phyloP scores from a whole-genome alignment of 2,113 vertebrate species.

The Seriola quinqueradiata region DNA sequence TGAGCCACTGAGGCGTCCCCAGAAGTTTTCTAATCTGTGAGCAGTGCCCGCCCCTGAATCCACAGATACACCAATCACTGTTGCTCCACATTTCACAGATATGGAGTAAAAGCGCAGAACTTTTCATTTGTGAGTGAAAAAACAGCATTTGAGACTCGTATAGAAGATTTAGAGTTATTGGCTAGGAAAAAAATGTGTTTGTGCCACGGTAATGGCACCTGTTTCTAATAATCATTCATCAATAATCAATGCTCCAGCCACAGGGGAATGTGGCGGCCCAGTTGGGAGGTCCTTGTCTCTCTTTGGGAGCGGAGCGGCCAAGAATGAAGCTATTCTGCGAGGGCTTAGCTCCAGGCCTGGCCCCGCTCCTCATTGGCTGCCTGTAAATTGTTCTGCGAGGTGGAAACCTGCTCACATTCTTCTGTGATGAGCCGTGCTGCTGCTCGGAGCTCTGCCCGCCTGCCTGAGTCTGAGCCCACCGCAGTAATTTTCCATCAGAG shows the following conservation, averaged over 20 bases:
- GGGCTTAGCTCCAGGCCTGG: conserved; percentile 62
- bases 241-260: background rate
- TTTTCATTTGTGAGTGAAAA: too few relatives aligned
- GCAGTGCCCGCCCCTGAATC: too few relatives aligned
- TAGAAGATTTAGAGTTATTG: too few relatives aligned
- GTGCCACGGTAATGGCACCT: background rate
- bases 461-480: conserved; percentile 14
- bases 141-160: too few relatives aligned
- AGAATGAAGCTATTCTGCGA: conserved; percentile 68
- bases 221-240: conserved; percentile 1
- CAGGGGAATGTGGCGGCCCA: background rate
- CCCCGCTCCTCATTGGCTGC: conserved; percentile 63
- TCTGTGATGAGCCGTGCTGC: conserved; percentile 68
- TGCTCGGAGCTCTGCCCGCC: conserved; percentile 39
- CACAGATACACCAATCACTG: too few relatives aligned
- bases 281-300: conserved; percentile 31
- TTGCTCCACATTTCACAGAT: too few relatives aligned
- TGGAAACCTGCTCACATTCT: conserved; percentile 80
- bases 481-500: conserved; percentile 68
- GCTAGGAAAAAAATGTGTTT: too few relatives aligned
- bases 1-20: too few relatives aligned
- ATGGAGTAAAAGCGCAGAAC: too few relatives aligned
- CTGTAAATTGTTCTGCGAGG: conserved; percentile 66
- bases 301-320: conserved; percentile 40
- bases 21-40: too few relatives aligned